Evolutionary conservation across 2,113 vertebrate genomes (phyloP), one percentile per base, ranked within the genome.

Genomic region (Rana temporaria): DNA sequence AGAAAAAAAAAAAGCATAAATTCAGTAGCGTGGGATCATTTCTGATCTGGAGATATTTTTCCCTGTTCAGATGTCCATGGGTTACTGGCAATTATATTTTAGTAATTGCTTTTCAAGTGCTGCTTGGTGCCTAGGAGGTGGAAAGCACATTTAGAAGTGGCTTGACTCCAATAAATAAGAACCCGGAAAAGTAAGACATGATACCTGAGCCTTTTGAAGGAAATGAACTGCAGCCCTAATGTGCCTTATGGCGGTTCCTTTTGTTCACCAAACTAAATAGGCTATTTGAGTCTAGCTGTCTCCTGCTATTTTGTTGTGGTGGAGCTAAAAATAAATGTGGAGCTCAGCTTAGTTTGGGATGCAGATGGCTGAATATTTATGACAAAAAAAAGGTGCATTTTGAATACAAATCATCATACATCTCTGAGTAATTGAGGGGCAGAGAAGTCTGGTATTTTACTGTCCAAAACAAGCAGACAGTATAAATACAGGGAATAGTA

Each of bases 51-150:
- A 70, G 20, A 80, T 26, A 69, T 62, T 70, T 38, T 42, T 38
- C 78, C 30, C 30, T 30, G 65, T 60, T 70, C n/a, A 38, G 67
- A 80, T 70, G 67, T 70, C 78, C 66, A 80, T 70, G 56, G 32
- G 20, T 70, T 80, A 80, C 78, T 26, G 30, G 66, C 78, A 80
- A 80, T 70, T 80, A 70, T 70, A 80, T 80, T 80, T 80, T 80
- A 80, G 66, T 80, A 80, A 80, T 80, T 80, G 67, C 66, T 70
- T 80, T 80, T 80, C 66, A 71, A 80, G 78, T 80, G 66, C 55
- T 69, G 56, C 66, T 80, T 53, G 66, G 78, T 70, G 78, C 67
- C 78, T 60, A 30, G 32, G 56, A 80, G 55, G 66, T 70, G 55
- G 78, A 80, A 70, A 70, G 66, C 78, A 71, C 78, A 80, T 80